A percentile compares a stretch with the other conserved stretches of the same genome.
Conservation (phyloP, 2,888 invertebrate species). For the Chymomyza fuscimana region DNA sequence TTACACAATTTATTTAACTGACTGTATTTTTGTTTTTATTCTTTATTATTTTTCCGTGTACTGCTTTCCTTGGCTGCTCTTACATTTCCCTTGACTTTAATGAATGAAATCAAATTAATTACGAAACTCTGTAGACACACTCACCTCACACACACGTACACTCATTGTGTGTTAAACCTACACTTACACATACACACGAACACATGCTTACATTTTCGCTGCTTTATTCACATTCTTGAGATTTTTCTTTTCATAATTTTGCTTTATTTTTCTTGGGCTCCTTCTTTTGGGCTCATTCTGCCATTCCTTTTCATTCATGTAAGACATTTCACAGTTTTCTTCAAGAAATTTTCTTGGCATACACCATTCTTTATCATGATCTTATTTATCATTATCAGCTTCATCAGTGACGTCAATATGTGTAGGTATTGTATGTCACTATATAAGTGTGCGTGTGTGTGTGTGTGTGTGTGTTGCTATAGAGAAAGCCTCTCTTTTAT, state of each 20-base stretch:
- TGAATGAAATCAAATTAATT: slow-evolving; percentile 71
- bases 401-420: slow-evolving; percentile 50
- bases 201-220: slow-evolving; percentile 12
- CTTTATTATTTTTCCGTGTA: not conserved
- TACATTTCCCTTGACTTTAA: slow-evolving; percentile 58
- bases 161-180: not conserved
- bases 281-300: slow-evolving; percentile 10
- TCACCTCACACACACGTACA: not conserved
- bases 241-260: slow-evolving; percentile 68
- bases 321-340: slow-evolving; percentile 35
- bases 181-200: slow-evolving; percentile 1
- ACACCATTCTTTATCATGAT: slow-evolving; percentile 40
- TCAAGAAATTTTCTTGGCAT: slow-evolving; percentile 26
- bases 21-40: slow-evolving; percentile 16
- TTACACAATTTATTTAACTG: slow-evolving; percentile 61
- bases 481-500: not conserved
- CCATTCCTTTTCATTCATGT: slow-evolving; percentile 39
- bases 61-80: slow-evolving; percentile 20
- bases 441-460: slow-evolving; percentile 14
- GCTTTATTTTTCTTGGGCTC: slow-evolving; percentile 1
- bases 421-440: not conserved
- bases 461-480: slow-evolving; percentile 4
- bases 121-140: slow-evolving; percentile 29
- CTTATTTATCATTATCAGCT: slow-evolving; percentile 59
- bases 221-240: slow-evolving; percentile 65